phyloP scores from a whole-genome alignment of 30 jellyfish, hydroid and myxozoan genomes.

The Haliclystus octoradiatus region DNA sequence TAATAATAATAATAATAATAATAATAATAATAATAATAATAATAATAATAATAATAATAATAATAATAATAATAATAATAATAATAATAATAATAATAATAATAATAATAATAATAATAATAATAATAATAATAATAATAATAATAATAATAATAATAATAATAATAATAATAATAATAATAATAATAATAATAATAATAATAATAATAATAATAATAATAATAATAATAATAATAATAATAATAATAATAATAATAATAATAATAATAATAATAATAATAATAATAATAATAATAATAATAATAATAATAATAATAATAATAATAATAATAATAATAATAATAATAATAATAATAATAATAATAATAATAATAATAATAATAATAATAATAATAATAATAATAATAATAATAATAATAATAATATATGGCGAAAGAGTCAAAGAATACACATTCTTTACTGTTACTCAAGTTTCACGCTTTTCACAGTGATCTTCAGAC shows the following conservation, averaged over 20 bases:
- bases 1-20: no score
- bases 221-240: conserved; percentile 1
- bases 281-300: conserved; percentile 2
- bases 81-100: background rate
- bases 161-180: conserved; percentile 3
- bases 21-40: background rate
- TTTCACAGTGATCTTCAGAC: no score
- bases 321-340: conserved; percentile 2
- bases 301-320: conserved; percentile 3
- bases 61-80: background rate
- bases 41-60: background rate
- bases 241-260: conserved; percentile 3
- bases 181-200: conserved; percentile 4
- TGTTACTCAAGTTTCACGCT: no score
- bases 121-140: conserved; percentile 1
- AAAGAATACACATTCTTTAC: no score
- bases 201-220: conserved; percentile 2
- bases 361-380: conserved; percentile 3
- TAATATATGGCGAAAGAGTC: no score
- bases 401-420: conserved; percentile 3
- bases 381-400: conserved; percentile 2
- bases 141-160: conserved; percentile 2
- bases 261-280: conserved; percentile 2
- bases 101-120: background rate
- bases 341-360: conserved; percentile 2